These are phyloP conservation scores for Alosa sapidissima DNA, from an alignment of 2,797 vertebrate genomes.

Conservation along the genomic window DNA sequence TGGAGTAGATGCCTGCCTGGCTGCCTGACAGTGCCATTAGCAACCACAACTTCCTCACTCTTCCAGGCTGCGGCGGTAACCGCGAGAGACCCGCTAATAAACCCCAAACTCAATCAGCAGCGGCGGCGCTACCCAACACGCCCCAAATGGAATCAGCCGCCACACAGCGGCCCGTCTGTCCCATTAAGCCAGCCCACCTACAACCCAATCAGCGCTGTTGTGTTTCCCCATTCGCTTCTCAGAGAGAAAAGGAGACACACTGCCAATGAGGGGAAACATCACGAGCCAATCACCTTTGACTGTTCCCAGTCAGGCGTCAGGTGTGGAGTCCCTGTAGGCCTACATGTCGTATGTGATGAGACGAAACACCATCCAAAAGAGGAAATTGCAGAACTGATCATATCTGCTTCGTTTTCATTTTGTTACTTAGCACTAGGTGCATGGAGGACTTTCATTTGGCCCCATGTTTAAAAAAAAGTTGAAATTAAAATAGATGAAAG, in stretches of 20 bases:
- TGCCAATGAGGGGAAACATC: neutral
- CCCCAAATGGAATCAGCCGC: constrained; percentile 25
- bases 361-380: neutral
- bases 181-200: neutral
- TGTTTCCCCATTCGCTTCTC: neutral
- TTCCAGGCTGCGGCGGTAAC: constrained; percentile 21
- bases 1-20: neutral
- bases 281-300: neutral
- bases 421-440: neutral
- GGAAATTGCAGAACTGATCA: neutral
- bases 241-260: neutral
- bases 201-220: neutral
- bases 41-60: neutral
- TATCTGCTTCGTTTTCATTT: constrained; percentile 1
- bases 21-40: constrained; percentile 35
- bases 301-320: neutral
- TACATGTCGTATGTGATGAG: neutral
- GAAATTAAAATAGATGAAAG: neutral
- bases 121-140: constrained; percentile 22
- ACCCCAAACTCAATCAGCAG: constrained; percentile 43
- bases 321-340: neutral
- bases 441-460: neutral
- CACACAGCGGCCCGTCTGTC: constrained; percentile 1
- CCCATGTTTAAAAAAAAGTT: neutral
- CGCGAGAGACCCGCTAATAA: constrained; percentile 35